Conservation (phyloP, 1,140 invertebrate genomes). For the Diachasma alloeum region DNA sequence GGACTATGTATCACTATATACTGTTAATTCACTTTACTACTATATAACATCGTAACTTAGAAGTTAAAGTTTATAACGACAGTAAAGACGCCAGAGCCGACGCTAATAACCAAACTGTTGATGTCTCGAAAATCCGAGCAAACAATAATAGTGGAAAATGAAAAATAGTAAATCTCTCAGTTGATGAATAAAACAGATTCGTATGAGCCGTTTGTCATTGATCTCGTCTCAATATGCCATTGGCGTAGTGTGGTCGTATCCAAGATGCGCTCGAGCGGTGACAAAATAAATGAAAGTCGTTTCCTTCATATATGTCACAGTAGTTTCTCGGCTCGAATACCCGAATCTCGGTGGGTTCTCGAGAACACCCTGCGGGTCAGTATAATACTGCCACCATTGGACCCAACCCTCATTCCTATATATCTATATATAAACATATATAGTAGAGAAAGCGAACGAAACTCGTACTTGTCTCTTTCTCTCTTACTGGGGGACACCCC, state of each 20-base stretch:
- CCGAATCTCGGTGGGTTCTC: background rate
- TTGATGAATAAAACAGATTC: background rate
- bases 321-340: conserved; percentile 11
- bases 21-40: too few species aligned
- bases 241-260: conserved; percentile 14
- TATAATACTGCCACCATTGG: background rate
- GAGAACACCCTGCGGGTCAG: background rate
- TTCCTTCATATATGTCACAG: conserved; percentile 19
- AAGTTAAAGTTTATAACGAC: too few species aligned
- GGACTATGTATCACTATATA: too few species aligned
- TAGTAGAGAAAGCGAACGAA: background rate
- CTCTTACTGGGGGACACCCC: background rate
- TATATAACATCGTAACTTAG: too few species aligned
- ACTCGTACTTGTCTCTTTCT: background rate
- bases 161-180: background rate
- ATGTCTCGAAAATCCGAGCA: too few species aligned
- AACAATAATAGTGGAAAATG: too few species aligned
- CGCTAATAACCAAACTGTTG: too few species aligned
- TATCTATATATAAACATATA: background rate
- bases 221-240: conserved; percentile 29
- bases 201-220: background rate
- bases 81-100: too few species aligned
- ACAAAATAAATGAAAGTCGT: conserved; percentile 34
- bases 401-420: background rate
- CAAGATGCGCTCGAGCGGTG: conserved; percentile 19